A percentile compares a stretch with the other conserved stretches of the same genome.
Evolutionary conservation across 2,797 vertebrate genomes (phyloP).

Genomic region (Periophthalmus magnuspinnatus): DNA sequence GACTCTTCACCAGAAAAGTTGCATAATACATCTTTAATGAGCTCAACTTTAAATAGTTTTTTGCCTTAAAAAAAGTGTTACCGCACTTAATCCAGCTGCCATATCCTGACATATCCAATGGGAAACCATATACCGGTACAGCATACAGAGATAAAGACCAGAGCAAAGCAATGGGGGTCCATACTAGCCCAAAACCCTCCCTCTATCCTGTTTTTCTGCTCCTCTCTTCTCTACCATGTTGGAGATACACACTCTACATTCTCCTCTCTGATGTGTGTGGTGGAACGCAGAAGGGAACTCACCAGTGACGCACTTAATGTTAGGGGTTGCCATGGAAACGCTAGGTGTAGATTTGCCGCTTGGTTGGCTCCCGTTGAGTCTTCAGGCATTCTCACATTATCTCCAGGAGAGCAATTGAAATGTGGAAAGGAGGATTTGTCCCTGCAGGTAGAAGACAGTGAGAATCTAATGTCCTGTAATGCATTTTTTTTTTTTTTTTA

Average conservation of each 20-base stretch:
- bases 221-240: conserved; percentile 26
- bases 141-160: conserved; percentile 7
- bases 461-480: conserved; percentile 7
- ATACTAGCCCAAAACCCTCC: conserved; percentile 28
- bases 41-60: too few relatives aligned
- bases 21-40: too few relatives aligned
- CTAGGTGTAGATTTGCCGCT: conserved; percentile 58
- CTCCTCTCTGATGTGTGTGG: conserved; percentile 27
- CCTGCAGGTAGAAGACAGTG: conserved; percentile 14
- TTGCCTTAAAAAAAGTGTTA: too few relatives aligned
- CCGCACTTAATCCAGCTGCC: too few relatives aligned
- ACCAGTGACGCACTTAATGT: conserved; percentile 57
- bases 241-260: conserved; percentile 30
- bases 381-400: conserved; percentile 47
- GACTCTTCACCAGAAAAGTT: too few relatives aligned
- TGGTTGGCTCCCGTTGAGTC: conserved; percentile 44
- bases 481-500: conserved; percentile 25
- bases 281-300: conserved; percentile 17
- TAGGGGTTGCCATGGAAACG: conserved; percentile 70
- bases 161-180: conserved; percentile 31
- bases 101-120: neutral
- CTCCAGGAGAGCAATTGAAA: conserved; percentile 45
- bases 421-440: conserved; percentile 29
- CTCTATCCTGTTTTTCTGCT: conserved; percentile 35
- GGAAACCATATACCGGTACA: conserved; percentile 8